These are phyloP conservation scores for Ennomos fuscantarius DNA, from an alignment of 2,888 invertebrate species.

Conservation along the genomic window DNA sequence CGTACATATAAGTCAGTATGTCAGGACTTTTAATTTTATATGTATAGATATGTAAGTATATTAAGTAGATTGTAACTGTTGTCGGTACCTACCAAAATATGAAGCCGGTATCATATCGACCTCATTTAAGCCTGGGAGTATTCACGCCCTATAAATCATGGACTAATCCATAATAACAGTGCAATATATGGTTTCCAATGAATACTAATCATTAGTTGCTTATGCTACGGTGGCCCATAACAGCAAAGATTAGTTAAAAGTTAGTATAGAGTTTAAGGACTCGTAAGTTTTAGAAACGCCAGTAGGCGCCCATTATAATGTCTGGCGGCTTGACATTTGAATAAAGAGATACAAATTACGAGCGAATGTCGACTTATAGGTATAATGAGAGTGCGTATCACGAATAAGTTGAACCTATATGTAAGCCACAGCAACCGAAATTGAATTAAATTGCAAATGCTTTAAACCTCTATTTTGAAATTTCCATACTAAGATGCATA, in stretches of 20 bases:
- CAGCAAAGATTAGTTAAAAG: constrained; percentile 2
- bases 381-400: constrained; percentile 35
- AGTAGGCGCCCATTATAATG: constrained; percentile 49
- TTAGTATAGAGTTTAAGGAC: constrained; percentile 10
- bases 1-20: too few species aligned
- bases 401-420: constrained; percentile 9
- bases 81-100: too few species aligned
- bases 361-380: constrained; percentile 34
- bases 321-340: constrained; percentile 54
- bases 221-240: constrained; percentile 20
- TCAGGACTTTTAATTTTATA: too few species aligned
- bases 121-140: constrained; percentile 29
- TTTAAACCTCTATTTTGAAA: too few species aligned
- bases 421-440: too few species aligned
- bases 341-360: constrained; percentile 58
- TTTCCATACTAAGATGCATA: too few species aligned
- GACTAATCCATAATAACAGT: constrained; percentile 30
- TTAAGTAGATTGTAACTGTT: too few species aligned
- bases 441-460: too few species aligned
- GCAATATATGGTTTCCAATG: constrained; percentile 32
- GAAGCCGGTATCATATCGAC: constrained; percentile 1
- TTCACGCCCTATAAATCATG: constrained; percentile 31
- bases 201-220: constrained; percentile 42
- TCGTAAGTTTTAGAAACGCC: constrained; percentile 38
- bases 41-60: too few species aligned